Evolutionary conservation across 2,888 invertebrate species (phyloP), one percentile per base, ranked within the genome.

Genomic region (Agonum fuliginosum): DNA sequence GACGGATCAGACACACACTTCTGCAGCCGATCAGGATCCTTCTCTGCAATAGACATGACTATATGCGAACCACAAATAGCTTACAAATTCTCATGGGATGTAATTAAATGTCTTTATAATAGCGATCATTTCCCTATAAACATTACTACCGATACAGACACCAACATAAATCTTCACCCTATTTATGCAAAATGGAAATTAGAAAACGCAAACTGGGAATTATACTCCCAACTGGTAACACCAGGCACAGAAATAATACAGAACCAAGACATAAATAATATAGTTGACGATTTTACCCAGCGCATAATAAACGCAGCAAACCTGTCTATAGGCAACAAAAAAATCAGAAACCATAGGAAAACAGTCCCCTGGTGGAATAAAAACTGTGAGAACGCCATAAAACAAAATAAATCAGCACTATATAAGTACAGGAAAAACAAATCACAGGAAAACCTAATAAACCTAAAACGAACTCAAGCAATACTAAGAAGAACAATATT

Each of bases 11-110:
- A 10, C n/a, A 43, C 43, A 3, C 43, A 43, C 43, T 43, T 43
- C 43, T 43, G 43, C 43, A 6, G 3, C n/a, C 43, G 43, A 43
- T 6, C 43, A n/a, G 43, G 43, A 6, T 6, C 3, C 14, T 43
- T 43, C 14, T 43, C 43, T n/a, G 4, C 5, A 3, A 43, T 43
- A 3, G 43, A 43, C 43, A 3, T 43, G n/a, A 12, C 14, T 6
- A 4, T 43, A 43, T 43, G 43, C n/a, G 43, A 43, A n/a, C n/a
- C 43, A 14, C 43, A 43, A 43, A 43, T 43, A 6, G 43, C 43
- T 4, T 12, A 4, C 4, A 43, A 43, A 3, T 12, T 43, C n/a
- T 3, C n/a, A 43, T 43, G 43, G 43, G 43, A 43, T 6, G 14
- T 14, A 43, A 3, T 3, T 6, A 3, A 43, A 3, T 12, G 3